Conservation (phyloP, 2,797 vertebrate species). For the Pterois miles region DNA sequence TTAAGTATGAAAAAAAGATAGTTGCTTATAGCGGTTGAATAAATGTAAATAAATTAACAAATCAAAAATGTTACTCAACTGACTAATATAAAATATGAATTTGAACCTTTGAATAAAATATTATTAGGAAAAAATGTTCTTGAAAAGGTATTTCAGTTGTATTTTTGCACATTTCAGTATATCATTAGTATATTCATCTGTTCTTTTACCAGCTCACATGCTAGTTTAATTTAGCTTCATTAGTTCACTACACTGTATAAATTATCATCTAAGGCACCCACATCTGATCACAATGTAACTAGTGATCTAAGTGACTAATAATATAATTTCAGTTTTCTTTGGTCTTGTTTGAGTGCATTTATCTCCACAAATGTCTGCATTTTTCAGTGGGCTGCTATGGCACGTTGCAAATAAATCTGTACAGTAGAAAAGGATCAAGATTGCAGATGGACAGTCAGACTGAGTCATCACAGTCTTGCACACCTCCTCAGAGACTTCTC, state of each 20-base stretch:
- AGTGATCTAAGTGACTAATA: background rate
- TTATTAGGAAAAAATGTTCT: background rate
- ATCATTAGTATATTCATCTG: background rate
- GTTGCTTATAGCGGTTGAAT: too few relatives aligned
- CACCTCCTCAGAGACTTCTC: background rate
- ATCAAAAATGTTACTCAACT: too few relatives aligned
- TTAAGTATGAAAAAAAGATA: too few relatives aligned
- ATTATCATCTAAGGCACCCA: background rate
- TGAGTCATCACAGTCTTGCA: constrained; percentile 3
- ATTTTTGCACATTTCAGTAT: background rate
- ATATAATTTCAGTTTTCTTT: background rate
- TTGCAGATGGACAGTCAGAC: background rate
- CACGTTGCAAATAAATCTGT: background rate
- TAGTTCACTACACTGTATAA: background rate
- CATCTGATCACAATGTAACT: background rate
- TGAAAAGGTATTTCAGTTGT: too few relatives aligned
- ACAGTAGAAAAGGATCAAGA: background rate
- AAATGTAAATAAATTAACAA: too few relatives aligned
- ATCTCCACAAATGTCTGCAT: background rate
- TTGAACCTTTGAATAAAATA: background rate
- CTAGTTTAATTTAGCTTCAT: background rate
- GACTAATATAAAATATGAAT: background rate
- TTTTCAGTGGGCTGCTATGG: background rate
- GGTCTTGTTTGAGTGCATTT: background rate
- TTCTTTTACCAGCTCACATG: background rate